Base-by-base conservation (phyloP, 2,888 invertebrate genomes). In the Brenthis daphne region DNA sequence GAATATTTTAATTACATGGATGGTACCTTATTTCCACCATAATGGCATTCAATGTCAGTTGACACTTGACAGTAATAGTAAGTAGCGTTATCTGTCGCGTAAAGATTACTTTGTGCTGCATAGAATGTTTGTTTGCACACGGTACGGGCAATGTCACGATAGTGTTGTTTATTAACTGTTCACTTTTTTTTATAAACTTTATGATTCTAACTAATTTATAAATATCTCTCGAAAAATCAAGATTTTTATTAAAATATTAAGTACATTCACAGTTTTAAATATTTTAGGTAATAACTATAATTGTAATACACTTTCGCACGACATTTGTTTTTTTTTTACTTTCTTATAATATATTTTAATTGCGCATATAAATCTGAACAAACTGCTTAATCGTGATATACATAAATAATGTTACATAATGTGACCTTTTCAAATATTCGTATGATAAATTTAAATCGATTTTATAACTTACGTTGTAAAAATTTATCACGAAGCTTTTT, bases 21-120 rank as follows among this genome's bases (percentile, higher is more conserved):
- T 6, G 58, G 24, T 50, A 50, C 47, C 0, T 60, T 50, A 33
- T n/a, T 24, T n/a, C 29, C 50, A 60, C 50, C 50, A 24, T n/a
- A 50, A 12, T 50, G 43, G 60, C 53, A 51, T 57, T 71, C 75
- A 75, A 74, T 75, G 75, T 71, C 73, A 73, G 57, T 66, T 48
- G 65, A 60, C 57, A 24, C 50, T 29, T 29, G 4, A 4, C 5
- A 4, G 29, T 37, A 37, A 37, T 37, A 37, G 37, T 37, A 6
- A 37, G 37, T 37, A 53, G 20, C 37, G 70, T 71, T 76, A 76
- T 74, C 73, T 70, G 57, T 72, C 70, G 71, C 58, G 71, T 71
- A 73, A 76, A 70, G 73, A 76, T 76, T 71, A 48, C 29, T 48
- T 58, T 58, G n/a, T 60, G 29, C n/a, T 50, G 29, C 12, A 60